Evolutionary conservation across 2,797 vertebrate species (phyloP).

Genomic region (Harpagifer antarcticus): DNA sequence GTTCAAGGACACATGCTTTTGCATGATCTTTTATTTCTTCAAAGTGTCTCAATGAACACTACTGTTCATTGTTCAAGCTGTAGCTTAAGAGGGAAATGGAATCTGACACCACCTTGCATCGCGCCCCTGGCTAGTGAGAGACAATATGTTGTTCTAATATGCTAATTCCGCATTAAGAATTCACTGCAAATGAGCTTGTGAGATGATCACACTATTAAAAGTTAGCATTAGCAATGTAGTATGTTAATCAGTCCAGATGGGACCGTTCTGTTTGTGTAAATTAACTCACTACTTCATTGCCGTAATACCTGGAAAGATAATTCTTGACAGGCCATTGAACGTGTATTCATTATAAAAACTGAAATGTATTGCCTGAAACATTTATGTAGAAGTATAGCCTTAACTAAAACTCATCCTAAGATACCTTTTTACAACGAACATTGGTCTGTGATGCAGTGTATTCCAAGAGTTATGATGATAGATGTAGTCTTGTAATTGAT

Average conservation of each 20-base stretch:
- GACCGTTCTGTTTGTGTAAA: conserved; percentile 75
- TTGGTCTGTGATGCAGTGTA: not conserved
- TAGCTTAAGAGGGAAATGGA: conserved; percentile 62
- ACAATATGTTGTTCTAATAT: conserved; percentile 83
- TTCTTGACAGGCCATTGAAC: conserved; percentile 50
- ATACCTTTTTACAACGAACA: not conserved
- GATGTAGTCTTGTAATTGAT: conserved; percentile 9
- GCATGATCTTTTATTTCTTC: conserved; percentile 12
- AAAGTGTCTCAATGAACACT: conserved; percentile 32
- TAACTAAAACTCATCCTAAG: not conserved
- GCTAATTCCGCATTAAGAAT: conserved; percentile 78
- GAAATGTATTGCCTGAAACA: conserved; percentile 5
- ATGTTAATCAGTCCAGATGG: conserved; percentile 83
- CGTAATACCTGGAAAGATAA: conserved; percentile 54
- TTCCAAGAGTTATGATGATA: conserved; percentile 3
- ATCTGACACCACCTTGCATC: conserved; percentile 66
- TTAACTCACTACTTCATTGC: conserved; percentile 60
- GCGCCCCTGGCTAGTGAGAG: conserved; percentile 64
- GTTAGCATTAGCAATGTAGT: conserved; percentile 77
- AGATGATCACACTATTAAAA: conserved; percentile 83
- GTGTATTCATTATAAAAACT: conserved; percentile 30
- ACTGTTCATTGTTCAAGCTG: conserved; percentile 51
- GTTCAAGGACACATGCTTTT: conserved; percentile 34
- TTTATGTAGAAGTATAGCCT: conserved; percentile 13
- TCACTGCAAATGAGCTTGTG: conserved; percentile 77